Percentiles rank a stretch among this genome's conserved stretches.
Evolutionary conservation across 2,113 vertebrate species (phyloP).

Genomic region (Chinchilla lanigera): DNA sequence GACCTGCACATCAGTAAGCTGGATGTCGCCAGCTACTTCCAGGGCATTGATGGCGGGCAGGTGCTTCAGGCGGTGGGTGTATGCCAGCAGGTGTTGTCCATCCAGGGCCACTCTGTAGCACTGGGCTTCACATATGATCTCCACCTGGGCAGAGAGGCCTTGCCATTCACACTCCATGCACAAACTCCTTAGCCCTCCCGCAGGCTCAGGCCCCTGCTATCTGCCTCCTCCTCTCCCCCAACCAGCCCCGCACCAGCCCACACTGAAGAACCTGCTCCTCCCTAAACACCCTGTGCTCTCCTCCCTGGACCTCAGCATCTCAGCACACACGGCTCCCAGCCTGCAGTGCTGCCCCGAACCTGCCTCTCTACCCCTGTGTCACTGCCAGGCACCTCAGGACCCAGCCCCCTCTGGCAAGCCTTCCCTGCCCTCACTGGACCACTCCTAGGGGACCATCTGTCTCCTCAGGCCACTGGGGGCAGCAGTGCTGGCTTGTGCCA

Average conservation of each 20-base stretch:
- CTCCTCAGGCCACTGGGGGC: neutral
- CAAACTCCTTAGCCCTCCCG: no score
- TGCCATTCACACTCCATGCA: no score
- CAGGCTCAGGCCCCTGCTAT: neutral
- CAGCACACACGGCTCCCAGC: rapidly evolving
- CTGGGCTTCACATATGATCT: no score
- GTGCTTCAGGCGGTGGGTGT: no score
- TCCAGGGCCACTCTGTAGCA: no score
- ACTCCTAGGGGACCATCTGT: neutral
- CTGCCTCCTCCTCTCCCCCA: no score
- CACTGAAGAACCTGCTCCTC: rapidly evolving
- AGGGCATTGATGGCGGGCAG: no score
- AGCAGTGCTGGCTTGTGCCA: no score
- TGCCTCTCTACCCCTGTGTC: neutral
- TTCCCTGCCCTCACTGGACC: neutral
- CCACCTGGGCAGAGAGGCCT: no score
- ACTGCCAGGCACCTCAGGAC: neutral
- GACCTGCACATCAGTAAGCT: conserved; percentile 64
- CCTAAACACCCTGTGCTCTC: no score
- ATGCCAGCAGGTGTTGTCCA: no score
- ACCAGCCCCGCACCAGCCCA: neutral
- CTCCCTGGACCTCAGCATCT: rapidly evolving
- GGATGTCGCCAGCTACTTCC: neutral
- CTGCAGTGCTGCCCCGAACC: no score
- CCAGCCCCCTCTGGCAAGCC: neutral